phyloP scores from a whole-genome alignment of 2,888 invertebrate species.

The Drosophila cyrtoloma region DNA sequence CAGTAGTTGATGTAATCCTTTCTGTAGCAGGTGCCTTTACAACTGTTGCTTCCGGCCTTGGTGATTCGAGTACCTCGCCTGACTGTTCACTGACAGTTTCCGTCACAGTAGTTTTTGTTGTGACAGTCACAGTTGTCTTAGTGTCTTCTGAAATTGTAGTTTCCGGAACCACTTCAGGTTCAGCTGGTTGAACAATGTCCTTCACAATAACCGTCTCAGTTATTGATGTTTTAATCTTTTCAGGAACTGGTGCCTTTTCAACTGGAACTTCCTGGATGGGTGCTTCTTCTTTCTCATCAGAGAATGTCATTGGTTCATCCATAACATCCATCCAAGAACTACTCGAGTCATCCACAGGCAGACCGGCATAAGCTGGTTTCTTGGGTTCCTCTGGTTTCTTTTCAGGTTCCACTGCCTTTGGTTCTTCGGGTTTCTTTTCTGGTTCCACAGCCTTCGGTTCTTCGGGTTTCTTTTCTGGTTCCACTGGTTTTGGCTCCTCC shows the following conservation, averaged over 20 bases:
- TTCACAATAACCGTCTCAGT: background rate
- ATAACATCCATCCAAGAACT: slow-evolving; percentile 80
- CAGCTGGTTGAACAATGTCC: slow-evolving; percentile 1
- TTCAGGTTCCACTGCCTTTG: background rate
- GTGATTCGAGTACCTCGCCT: background rate
- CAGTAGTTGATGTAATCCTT: background rate
- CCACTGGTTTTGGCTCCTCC: slow-evolving; percentile 1
- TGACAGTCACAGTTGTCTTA: slow-evolving; percentile 22
- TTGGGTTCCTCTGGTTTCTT: slow-evolving; percentile 54
- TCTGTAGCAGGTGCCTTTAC: background rate
- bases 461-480: slow-evolving; percentile 64
- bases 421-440: slow-evolving; percentile 34
- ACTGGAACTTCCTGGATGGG: slow-evolving; percentile 2
- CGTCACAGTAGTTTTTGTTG: slow-evolving; percentile 22
- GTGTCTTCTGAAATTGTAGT: slow-evolving; percentile 8
- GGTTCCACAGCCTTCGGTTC: background rate
- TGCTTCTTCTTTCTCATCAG: slow-evolving; percentile 49
- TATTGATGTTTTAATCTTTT: background rate
- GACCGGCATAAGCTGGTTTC: slow-evolving; percentile 70
- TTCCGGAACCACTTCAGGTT: slow-evolving; percentile 43
- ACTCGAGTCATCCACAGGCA: slow-evolving; percentile 68
- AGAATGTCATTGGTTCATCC: slow-evolving; percentile 80
- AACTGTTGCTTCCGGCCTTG: background rate
- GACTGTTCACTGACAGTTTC: slow-evolving; percentile 13
- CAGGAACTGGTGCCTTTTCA: background rate